Evolutionary conservation across 37 sponge, comb jelly and placozoan species (phyloP).

Genomic region (Spongilla lacustris): DNA sequence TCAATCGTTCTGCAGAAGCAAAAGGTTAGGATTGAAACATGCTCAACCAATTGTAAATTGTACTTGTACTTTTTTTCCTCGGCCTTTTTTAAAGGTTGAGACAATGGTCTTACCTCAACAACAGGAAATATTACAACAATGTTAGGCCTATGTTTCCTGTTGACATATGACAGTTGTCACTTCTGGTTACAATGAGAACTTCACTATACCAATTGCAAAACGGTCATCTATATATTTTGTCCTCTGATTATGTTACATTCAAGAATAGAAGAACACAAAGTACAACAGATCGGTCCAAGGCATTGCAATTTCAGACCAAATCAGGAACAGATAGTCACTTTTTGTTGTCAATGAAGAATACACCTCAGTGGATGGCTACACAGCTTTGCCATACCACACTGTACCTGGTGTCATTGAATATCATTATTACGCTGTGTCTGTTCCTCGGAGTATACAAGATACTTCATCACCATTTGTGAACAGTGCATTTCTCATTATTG

Average conservation of each 20-base stretch:
- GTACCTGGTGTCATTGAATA: slow-evolving; percentile 10
- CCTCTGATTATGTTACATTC: not conserved
- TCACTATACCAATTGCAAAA: not conserved
- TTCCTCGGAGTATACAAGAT: not conserved
- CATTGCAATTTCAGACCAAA: not conserved
- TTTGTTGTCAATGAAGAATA: slow-evolving; percentile 40
- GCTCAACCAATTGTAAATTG: no score
- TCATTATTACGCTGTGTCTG: slow-evolving; percentile 47
- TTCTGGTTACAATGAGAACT: not conserved
- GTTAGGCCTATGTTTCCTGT: no score
- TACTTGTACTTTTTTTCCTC: no score
- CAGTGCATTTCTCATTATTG: slow-evolving; percentile 31
- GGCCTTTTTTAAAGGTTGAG: no score
- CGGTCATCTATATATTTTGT: not conserved
- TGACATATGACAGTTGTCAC: no score
- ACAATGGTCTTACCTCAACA: no score
- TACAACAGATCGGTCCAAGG: not conserved
- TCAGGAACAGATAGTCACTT: slow-evolving; percentile 6
- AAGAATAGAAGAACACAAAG: not conserved
- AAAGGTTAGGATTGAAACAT: no score
- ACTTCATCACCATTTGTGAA: not conserved
- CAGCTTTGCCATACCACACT: slow-evolving; percentile 21
- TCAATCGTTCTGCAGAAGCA: no score
- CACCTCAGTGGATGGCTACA: slow-evolving; percentile 25
- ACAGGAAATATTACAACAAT: no score